These are phyloP conservation scores for Tribolium madens DNA, from an alignment of 1,140 invertebrate genomes.

Conservation along the genomic window DNA sequence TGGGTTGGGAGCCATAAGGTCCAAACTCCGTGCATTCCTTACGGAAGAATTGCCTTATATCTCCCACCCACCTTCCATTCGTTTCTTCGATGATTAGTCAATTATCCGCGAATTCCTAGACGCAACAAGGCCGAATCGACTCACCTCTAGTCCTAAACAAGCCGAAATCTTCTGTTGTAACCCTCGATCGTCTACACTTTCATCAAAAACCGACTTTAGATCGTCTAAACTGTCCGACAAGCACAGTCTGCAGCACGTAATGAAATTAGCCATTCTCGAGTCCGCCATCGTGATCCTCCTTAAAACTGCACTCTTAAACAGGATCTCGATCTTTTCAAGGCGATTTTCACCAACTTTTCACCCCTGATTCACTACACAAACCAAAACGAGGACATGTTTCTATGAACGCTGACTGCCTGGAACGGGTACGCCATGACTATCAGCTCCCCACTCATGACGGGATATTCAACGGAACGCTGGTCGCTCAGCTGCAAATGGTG, in stretches of 20 bases:
- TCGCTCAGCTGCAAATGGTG: slow-evolving; percentile 21
- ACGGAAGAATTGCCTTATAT: slow-evolving; percentile 44
- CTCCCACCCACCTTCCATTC: slow-evolving; percentile 32
- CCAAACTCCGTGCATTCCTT: slow-evolving; percentile 50
- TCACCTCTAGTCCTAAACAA: slow-evolving; percentile 58
- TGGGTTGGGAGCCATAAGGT: slow-evolving; percentile 49
- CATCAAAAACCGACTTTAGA: slow-evolving; percentile 60
- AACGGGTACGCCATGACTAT: slow-evolving; percentile 44
- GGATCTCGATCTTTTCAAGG: background rate
- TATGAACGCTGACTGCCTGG: slow-evolving; percentile 40
- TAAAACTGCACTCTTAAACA: background rate
- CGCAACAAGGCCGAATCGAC: slow-evolving; percentile 35
- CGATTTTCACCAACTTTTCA: background rate
- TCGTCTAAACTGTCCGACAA: slow-evolving; percentile 57
- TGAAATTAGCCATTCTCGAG: slow-evolving; percentile 51
- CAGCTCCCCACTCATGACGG: slow-evolving; percentile 7
- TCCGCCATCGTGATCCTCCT: slow-evolving; percentile 49
- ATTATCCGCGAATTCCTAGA: slow-evolving; percentile 25
- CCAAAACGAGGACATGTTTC: slow-evolving; percentile 18
- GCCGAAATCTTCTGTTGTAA: slow-evolving; percentile 56
- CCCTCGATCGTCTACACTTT: slow-evolving; percentile 42
- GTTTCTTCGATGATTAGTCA: slow-evolving; percentile 21
- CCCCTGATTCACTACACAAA: background rate
- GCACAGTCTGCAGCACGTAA: slow-evolving; percentile 61
- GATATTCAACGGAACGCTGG: slow-evolving; percentile 38